Conservation (phyloP, 2,113 vertebrate species). For the Sylvietta virens region DNA sequence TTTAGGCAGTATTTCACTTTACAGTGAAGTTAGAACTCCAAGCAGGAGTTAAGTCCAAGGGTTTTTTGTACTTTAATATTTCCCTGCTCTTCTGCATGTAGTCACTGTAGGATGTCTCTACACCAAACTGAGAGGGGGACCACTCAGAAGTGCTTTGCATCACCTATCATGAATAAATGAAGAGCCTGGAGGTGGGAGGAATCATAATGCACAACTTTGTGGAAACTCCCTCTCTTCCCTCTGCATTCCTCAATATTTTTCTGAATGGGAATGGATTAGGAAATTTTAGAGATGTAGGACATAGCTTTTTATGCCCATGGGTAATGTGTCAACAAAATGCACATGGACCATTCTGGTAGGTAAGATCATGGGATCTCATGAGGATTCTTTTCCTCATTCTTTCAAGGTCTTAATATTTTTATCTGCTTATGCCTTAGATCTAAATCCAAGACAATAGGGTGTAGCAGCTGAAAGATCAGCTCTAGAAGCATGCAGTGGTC, state of each 20-base stretch:
- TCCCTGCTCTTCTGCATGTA: not conserved
- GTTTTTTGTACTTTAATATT: not conserved
- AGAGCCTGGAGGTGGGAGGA: not conserved
- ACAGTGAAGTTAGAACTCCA: not conserved
- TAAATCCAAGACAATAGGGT: not conserved
- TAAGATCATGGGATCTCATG: not conserved
- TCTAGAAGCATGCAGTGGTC: rapidly evolving
- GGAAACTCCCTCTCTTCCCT: not conserved
- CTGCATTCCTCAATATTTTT: not conserved
- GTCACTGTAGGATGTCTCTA: not conserved
- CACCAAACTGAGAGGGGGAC: not conserved
- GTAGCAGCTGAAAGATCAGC: not conserved
- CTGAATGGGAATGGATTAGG: not conserved
- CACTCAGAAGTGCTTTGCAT: not conserved
- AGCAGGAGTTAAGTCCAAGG: not conserved
- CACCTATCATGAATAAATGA: not conserved
- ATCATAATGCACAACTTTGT: not conserved
- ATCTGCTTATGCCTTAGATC: not conserved
- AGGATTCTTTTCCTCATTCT: not conserved
- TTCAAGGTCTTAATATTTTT: not conserved
- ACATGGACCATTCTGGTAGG: not conserved
- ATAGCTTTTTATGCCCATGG: not conserved
- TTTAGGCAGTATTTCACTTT: not conserved
- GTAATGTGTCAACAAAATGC: not conserved
- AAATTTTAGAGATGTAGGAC: not conserved